phyloP scores from a whole-genome alignment of 2,113 vertebrate genomes.

The Gavialis gangeticus region DNA sequence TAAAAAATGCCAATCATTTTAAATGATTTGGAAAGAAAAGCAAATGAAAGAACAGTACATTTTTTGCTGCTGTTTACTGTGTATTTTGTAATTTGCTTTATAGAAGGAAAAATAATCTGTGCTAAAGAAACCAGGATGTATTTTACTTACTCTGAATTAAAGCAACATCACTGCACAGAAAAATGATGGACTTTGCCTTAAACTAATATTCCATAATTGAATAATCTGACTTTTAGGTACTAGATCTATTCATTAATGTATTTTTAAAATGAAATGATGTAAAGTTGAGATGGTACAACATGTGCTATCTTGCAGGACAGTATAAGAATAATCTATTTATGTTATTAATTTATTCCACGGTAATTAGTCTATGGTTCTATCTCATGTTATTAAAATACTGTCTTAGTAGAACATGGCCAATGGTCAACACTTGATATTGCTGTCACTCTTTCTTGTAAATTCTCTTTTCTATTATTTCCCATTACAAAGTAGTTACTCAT shows the following conservation, averaged over 20 bases:
- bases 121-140: background rate
- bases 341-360: constrained; percentile 21
- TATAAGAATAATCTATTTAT: background rate
- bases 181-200: constrained; percentile 49
- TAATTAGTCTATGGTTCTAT: background rate
- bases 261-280: constrained; percentile 30
- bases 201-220: constrained; percentile 39
- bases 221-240: constrained; percentile 47
- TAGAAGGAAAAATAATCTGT: constrained; percentile 48
- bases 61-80: background rate
- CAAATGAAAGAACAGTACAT: constrained; percentile 58
- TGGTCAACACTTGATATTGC: background rate
- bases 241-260: constrained; percentile 43
- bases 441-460: background rate
- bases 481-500: background rate
- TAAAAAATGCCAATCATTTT: constrained; percentile 59
- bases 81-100: constrained; percentile 26
- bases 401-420: background rate
- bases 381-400: background rate
- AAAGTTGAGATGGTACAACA: constrained; percentile 45
- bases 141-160: constrained; percentile 47
- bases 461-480: background rate
- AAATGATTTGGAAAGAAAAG: constrained; percentile 50
- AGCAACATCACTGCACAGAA: constrained; percentile 41
- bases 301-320: background rate